Evolutionary conservation across 2,797 vertebrate genomes (phyloP).

Genomic region (Enteromius fasciolatus): DNA sequence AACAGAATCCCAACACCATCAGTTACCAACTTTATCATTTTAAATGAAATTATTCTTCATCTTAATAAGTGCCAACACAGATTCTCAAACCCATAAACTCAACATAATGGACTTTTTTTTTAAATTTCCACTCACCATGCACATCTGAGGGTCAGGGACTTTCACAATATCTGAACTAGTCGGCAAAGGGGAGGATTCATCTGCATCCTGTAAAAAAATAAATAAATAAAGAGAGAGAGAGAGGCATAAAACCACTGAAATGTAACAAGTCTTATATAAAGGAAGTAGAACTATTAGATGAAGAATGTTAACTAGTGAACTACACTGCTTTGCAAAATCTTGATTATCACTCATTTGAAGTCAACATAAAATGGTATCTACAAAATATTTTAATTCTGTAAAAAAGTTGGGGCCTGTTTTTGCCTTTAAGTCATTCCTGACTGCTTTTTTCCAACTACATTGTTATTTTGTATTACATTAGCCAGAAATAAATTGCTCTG

Average conservation of each 20-base stretch:
- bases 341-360: not conserved
- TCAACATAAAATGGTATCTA: not conserved
- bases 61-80: not conserved
- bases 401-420: not conserved
- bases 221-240: not conserved
- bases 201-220: slow-evolving; percentile 84
- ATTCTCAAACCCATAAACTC: not conserved
- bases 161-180: slow-evolving; percentile 95
- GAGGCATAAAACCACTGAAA: not conserved
- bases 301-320: not conserved
- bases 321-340: not conserved
- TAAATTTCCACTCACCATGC: slow-evolving; percentile 82
- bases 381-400: not conserved
- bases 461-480: too few species aligned
- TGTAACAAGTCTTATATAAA: not conserved
- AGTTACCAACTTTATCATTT: not conserved
- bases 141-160: slow-evolving; percentile 98
- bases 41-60: not conserved
- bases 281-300: not conserved
- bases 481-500: not conserved
- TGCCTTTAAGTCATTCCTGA: not conserved
- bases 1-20: slow-evolving; percentile 27
- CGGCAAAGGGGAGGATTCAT: slow-evolving; percentile 85
- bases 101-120: not conserved
- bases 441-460: not conserved